These are phyloP conservation scores for Tigriopus japonicus DNA, from an alignment of 1,140 invertebrate genomes.

Conservation along the genomic window DNA sequence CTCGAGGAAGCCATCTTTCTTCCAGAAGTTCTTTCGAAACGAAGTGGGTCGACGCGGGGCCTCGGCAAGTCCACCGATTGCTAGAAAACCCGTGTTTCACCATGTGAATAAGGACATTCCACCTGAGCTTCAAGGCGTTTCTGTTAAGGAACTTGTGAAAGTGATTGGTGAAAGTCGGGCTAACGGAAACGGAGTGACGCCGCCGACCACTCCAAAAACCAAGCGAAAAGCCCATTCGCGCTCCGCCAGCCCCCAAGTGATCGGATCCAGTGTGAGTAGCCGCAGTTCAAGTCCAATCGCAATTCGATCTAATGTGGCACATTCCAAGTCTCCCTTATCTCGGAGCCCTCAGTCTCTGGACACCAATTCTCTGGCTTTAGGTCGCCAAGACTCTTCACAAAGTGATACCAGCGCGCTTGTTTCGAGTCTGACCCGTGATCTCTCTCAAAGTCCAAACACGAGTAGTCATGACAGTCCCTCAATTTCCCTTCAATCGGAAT, in stretches of 20 bases:
- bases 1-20: conserved; percentile 35
- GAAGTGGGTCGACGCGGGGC: conserved; percentile 24
- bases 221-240: conserved; percentile 22
- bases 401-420: conserved; percentile 44
- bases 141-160: conserved; percentile 56
- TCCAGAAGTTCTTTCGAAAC: conserved; percentile 47
- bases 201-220: conserved; percentile 39
- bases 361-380: conserved; percentile 12
- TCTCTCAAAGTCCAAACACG: conserved; percentile 35
- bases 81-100: not conserved
- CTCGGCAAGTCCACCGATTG: not conserved
- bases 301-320: conserved; percentile 6
- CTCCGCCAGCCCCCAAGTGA: conserved; percentile 17
- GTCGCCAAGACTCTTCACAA: conserved; percentile 23
- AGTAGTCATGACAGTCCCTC: conserved; percentile 19
- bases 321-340: conserved; percentile 15
- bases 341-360: conserved; percentile 12
- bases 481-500: conserved; percentile 28
- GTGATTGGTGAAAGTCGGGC: conserved; percentile 52
- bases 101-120: conserved; percentile 31
- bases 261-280: not conserved
- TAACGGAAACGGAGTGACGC: conserved; percentile 52
- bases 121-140: conserved; percentile 46
- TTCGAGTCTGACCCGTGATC: conserved; percentile 38
- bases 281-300: conserved; percentile 28